phyloP scores from a whole-genome alignment of 2,888 invertebrate genomes.

The Lamproptera curius region DNA sequence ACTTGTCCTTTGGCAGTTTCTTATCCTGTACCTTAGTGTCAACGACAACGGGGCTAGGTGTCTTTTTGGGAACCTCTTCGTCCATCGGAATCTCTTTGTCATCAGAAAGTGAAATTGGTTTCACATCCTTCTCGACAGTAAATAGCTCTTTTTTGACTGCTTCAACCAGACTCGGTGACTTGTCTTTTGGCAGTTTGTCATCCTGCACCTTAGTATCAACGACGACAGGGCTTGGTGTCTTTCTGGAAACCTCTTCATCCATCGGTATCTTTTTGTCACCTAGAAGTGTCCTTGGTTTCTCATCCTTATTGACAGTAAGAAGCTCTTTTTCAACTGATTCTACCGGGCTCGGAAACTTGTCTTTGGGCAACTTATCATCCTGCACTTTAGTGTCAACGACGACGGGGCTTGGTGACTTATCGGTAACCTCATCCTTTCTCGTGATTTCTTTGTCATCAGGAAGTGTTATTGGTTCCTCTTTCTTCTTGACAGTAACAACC shows the following conservation, averaged over 20 bases:
- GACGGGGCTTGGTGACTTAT: not conserved
- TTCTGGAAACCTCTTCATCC: not conserved
- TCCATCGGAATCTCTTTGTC: not conserved
- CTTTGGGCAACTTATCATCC: not conserved
- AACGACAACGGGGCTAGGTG: not conserved
- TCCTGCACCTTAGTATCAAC: not conserved
- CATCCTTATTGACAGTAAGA: not conserved
- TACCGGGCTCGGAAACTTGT: slow-evolving; percentile 22
- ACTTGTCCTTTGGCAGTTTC: not conserved
- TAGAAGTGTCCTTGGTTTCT: slow-evolving; percentile 3
- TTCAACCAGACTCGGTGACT: slow-evolving; percentile 3
- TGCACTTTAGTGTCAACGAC: not conserved
- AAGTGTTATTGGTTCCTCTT: slow-evolving; percentile 2
- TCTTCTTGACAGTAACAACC: slow-evolving; percentile 4
- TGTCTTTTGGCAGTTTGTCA: not conserved
- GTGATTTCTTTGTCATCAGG: not conserved
- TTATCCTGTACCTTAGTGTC: not conserved
- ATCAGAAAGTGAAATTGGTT: not conserved
- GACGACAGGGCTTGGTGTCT: not conserved
- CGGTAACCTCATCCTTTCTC: not conserved
- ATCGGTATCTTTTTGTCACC: not conserved
- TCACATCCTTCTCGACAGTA: slow-evolving; percentile 14
- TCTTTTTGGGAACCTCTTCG: not conserved
- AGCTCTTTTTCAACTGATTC: not conserved
- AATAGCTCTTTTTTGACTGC: not conserved